A percentile compares a stretch with the other conserved stretches of the same genome.
phyloP scores from a whole-genome alignment of 37 sponge, comb jelly and placozoan genomes.

The Cladorhizidae sp. region DNA sequence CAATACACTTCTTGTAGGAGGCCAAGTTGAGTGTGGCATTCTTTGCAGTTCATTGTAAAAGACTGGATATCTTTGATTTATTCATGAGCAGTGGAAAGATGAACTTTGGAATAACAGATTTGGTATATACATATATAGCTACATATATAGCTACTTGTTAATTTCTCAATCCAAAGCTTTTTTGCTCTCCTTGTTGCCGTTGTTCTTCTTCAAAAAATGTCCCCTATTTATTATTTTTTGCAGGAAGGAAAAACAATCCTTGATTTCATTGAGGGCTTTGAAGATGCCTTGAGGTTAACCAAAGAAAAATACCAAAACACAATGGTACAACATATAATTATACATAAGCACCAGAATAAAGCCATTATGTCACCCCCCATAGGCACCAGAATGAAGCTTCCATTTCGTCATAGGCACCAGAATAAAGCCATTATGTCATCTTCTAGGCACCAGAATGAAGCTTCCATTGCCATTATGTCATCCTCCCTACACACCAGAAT shows the following conservation, averaged over 20 bases:
- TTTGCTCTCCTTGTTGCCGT: neutral
- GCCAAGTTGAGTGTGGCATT: slow-evolving; percentile 9
- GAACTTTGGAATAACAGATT: slow-evolving; percentile 1
- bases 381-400: neutral
- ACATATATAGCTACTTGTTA: neutral
- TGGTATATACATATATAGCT: neutral
- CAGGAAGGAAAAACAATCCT: slow-evolving; percentile 3
- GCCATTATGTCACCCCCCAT: neutral
- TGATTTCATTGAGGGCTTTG: neutral
- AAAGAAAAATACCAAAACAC: neutral
- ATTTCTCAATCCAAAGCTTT: neutral
- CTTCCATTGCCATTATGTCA: neutral
- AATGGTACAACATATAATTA: neutral
- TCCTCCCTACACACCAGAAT: neutral
- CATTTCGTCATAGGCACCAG: neutral
- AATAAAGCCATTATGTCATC: neutral
- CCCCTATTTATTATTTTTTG: neutral
- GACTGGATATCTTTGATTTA: neutral
- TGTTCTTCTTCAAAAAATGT: too few species aligned
- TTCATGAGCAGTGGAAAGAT: neutral
- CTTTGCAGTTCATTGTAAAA: slow-evolving; percentile 5
- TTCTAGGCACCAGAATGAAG: neutral
- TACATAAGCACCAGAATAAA: neutral
- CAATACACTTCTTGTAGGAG: neutral
- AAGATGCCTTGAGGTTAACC: neutral